A percentile compares a stretch with the other conserved stretches of the same genome.
These are phyloP conservation scores for Andrena bucephala DNA, from an alignment of 2,888 invertebrate genomes.

Conservation along the genomic window DNA sequence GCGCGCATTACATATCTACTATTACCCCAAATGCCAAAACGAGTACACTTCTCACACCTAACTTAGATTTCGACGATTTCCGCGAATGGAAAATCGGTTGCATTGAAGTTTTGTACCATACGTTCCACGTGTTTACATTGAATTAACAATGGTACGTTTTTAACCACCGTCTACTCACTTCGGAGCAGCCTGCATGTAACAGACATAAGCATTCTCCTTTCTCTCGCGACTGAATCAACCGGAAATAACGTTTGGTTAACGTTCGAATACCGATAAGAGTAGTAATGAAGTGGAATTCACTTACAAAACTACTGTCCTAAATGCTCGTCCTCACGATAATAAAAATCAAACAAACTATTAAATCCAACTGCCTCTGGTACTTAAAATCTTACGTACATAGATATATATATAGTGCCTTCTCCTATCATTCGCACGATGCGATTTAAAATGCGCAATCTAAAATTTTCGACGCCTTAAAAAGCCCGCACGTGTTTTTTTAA, in stretches of 20 bases:
- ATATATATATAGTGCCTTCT: not conserved
- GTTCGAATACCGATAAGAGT: not conserved
- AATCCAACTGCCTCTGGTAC: not conserved
- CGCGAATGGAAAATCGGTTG: not conserved
- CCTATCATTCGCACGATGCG: not conserved
- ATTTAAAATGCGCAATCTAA: not conserved
- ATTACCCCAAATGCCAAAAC: too few relatives aligned
- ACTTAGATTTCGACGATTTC: too few relatives aligned
- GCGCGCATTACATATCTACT: not conserved
- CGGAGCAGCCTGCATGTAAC: not conserved
- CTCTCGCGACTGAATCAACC: not conserved
- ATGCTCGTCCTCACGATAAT: not conserved
- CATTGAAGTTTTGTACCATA: not conserved
- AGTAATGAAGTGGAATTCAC: slow-evolving; percentile 2
- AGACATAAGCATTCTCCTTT: not conserved
- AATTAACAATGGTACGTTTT: not conserved
- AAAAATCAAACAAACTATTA: slow-evolving; percentile 11
- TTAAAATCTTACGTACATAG: not conserved
- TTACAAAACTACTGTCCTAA: not conserved
- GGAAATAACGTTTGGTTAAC: not conserved
- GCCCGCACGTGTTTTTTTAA: not conserved
- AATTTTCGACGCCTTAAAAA: not conserved
- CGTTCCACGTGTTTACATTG: not conserved
- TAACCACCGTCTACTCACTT: not conserved
- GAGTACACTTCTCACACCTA: too few relatives aligned